Evolutionary conservation across 2,113 vertebrate genomes (phyloP), one percentile per base, ranked within the genome.

Genomic region (Phalacrocorax pelagicus): DNA sequence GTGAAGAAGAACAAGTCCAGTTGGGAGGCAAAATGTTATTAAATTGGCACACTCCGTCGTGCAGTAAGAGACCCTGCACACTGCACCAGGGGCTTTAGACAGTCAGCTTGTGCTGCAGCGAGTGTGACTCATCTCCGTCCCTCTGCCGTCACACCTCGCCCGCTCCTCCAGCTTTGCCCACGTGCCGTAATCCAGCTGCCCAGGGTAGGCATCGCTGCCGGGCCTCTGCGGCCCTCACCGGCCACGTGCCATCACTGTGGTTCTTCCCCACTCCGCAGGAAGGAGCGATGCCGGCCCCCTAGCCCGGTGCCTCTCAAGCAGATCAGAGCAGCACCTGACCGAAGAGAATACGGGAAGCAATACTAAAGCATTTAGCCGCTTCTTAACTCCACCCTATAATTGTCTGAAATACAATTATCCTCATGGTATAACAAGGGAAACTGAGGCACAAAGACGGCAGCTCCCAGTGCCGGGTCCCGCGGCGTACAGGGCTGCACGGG

Each of bases 121-220:
- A 70, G 32, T 2, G 2, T 6, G 49, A 11, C 44, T 24, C 57
- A 6, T 3, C 29, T 21, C n/a, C 11, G 6, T 32, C 46, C 61
- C 86, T 38, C 57, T 61, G 81, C 52, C n/a, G 9, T 11, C 67
- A 26, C 42, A 27, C 36, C 52, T 70, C 52, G 16, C 49, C 29
- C 12, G 3, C 52, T 23, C 7, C 61, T 23, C 62, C 62, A 21
- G 47, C 47, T 40, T 46, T 34, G 81, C 30, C 55, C 46, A 9
- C 1, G 0, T 9, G 49, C 62, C 4, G 1, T 11, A 18, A 57
- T 5, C 34, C 74, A 26, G 59, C 34, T 7, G 32, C 8, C 34
- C 18, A 4, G 47, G 57, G 38, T 3, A 3, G 42, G 46, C 14
- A 55, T 10, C 52, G 5, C 32, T 3, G 21, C 6, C 11, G 63